Conservation (phyloP, 2,113 vertebrate species). For the Mormyrus lacerda region DNA sequence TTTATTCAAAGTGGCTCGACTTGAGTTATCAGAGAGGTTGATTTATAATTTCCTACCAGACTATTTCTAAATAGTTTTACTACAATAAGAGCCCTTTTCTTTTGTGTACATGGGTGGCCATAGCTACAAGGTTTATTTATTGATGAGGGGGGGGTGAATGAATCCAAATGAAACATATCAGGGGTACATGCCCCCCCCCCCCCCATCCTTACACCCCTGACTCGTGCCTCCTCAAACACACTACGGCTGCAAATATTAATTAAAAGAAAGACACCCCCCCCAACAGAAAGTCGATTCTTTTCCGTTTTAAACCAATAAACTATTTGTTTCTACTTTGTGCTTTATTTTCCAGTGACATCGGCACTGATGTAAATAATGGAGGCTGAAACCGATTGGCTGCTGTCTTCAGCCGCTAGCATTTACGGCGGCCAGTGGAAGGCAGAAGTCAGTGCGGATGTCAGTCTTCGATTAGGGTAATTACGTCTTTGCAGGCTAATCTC, state of each 20-base stretch:
- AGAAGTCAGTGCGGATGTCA: slow-evolving; percentile 67
- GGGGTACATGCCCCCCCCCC: background rate
- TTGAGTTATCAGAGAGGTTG: no score
- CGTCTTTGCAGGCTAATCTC: slow-evolving; percentile 67
- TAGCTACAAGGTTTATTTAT: background rate
- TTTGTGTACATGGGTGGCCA: background rate
- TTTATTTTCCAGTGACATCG: slow-evolving; percentile 47
- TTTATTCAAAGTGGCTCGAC: no score
- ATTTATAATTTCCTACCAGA: no score
- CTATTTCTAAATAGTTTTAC: no score
- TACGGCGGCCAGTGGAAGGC: slow-evolving; percentile 68
- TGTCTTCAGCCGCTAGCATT: slow-evolving; percentile 60
- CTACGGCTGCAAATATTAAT: background rate
- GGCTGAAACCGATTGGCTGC: slow-evolving; percentile 57
- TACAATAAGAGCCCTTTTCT: no score
- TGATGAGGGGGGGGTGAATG: background rate
- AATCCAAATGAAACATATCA: background rate
- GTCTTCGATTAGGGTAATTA: slow-evolving; percentile 68
- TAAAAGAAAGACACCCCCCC: background rate
- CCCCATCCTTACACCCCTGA: background rate
- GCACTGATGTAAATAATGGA: slow-evolving; percentile 64
- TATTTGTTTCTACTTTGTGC: background rate
- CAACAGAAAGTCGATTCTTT: background rate
- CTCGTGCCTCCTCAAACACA: background rate
- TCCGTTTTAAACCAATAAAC: background rate